Evolutionary conservation across 2,888 invertebrate species (phyloP).

Genomic region (Pollenia labialis): DNA sequence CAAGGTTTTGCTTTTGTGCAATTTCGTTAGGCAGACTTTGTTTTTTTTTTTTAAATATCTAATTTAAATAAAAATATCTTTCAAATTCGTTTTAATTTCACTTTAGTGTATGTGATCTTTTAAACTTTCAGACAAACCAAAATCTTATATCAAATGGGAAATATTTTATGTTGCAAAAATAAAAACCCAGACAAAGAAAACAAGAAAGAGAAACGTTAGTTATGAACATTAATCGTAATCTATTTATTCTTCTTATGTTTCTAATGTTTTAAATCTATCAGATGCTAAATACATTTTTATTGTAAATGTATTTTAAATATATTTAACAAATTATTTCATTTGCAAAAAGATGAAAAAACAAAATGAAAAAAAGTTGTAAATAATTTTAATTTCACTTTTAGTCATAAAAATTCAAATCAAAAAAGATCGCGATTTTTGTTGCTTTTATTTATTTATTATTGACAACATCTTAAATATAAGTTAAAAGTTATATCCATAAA

Average conservation of each 20-base stretch:
- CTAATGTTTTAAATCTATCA: no score
- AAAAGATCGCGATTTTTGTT: conserved; percentile 27
- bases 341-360: neutral
- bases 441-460: neutral
- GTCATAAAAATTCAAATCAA: conserved; percentile 57
- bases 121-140: neutral
- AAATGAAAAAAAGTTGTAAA: neutral
- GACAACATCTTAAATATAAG: conserved; percentile 21
- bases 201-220: neutral
- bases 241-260: neutral
- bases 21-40: no score
- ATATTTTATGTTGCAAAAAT: neutral
- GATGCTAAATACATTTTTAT: no score
- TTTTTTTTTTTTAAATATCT: no score
- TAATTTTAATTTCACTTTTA: conserved; percentile 64
- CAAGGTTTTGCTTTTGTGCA: no score
- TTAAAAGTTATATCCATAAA: conserved; percentile 1
- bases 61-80: no score
- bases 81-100: neutral
- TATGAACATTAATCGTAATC: conserved; percentile 1
- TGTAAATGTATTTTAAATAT: neutral
- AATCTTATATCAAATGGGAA: neutral
- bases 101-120: neutral
- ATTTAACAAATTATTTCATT: conserved; percentile 14
- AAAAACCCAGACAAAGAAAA: neutral